Percentiles rank a stretch among this genome's conserved stretches.
phyloP scores from a whole-genome alignment of 2,888 invertebrate genomes.

The Plebejus argus region DNA sequence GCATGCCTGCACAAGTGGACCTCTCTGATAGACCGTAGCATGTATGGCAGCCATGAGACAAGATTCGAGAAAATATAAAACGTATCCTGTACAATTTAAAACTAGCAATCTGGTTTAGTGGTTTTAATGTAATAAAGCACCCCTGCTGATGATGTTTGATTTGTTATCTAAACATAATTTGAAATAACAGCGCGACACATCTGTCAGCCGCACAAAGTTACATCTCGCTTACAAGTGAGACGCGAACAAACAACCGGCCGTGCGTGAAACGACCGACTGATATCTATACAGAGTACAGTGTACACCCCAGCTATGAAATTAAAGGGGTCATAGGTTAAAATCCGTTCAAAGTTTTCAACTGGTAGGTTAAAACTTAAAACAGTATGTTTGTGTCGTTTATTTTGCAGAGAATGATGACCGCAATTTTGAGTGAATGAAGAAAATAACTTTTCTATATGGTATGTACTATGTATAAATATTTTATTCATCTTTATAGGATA shows the following conservation, averaged over 20 bases:
- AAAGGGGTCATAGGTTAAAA: constrained; percentile 4
- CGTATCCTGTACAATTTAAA: background rate
- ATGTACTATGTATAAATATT: no score
- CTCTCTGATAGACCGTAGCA: no score
- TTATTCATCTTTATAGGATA: no score
- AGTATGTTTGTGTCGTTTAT: background rate
- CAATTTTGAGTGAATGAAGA: background rate
- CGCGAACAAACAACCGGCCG: constrained; percentile 56
- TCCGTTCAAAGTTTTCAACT: background rate
- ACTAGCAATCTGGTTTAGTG: constrained; percentile 19
- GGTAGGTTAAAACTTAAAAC: background rate
- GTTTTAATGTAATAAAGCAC: constrained; percentile 22
- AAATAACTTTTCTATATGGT: background rate
- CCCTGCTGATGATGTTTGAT: constrained; percentile 26
- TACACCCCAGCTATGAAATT: constrained; percentile 43
- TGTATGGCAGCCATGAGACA: no score
- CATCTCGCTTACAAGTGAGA: constrained; percentile 38
- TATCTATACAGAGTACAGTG: constrained; percentile 53
- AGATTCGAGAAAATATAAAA: background rate
- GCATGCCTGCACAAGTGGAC: no score
- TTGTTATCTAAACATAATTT: constrained; percentile 39
- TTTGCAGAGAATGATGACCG: background rate
- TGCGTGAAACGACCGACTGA: constrained; percentile 63
- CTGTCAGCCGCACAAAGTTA: constrained; percentile 41
- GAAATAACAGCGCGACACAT: constrained; percentile 45